Base-by-base conservation (phyloP, 1,140 invertebrate genomes). In the Idris sp. region DNA sequence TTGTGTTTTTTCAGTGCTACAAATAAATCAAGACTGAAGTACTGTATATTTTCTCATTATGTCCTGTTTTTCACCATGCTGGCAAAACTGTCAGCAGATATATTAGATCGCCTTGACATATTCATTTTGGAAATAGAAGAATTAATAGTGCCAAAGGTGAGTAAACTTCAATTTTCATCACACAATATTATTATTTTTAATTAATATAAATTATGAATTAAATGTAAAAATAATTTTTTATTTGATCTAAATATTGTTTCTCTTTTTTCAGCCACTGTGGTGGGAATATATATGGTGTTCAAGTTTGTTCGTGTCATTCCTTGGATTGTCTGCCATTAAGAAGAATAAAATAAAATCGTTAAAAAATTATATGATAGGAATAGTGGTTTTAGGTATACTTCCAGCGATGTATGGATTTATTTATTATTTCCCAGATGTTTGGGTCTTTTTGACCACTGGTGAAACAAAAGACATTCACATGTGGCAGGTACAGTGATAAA, bases 231-330 rank as follows among this genome's bases (percentile, higher is more conserved):
- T n/a, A n/a, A n/a, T n/a, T n/a, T n/a, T n/a, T n/a, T n/a, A n/a
- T n/a, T n/a, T n/a, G n/a, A n/a, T n/a, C n/a, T n/a, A 22, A 22
- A 22, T 22, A 22, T 6, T 22, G 6, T 22, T 6, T n/a, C 14
- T 40, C n/a, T 25, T 79, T 68, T 89, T 88, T 59, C 81, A 95
- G 91, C 95, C 96, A 16, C 83, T 95, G 18, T 91, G 92, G 86
- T 99, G 97, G 97, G 97, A 99, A 88, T 98, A 97, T 83, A 91
- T 96, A 71, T 99, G 97, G 97, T 92, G 95, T 73, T 87, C 92
- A 2, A 97, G 96, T 75, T 86, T 97, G 46, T 84, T 96, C n/a
- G 89, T 95, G 28, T 94, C 94, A 31, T 93, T 97, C 83, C 83
- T 97, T 16, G 96, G 93, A n/a, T 87, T 98, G 15, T 92, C 93